Base-by-base conservation (phyloP, 2,888 invertebrate species). In the Chaetoderma sp. region DNA sequence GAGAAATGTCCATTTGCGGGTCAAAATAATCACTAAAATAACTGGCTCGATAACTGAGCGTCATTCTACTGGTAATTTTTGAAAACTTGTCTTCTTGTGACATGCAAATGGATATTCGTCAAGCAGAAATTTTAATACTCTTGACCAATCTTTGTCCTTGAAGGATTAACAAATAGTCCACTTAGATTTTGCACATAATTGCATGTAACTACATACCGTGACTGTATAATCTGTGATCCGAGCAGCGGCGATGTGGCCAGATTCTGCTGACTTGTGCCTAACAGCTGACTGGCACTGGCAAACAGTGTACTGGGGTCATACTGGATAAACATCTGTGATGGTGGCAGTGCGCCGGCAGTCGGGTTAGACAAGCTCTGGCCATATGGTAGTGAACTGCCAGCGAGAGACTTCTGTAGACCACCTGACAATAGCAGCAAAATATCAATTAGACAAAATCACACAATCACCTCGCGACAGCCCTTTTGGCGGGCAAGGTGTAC, bases 171-270 rank as follows among this genome's bases (percentile, higher is more conserved):
- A n/a, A n/a, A n/a, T n/a, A n/a, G n/a, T 16, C 36, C n/a, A 6
- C 25, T 30, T 33, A 30, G n/a, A 39, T 39, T 39, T 13, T n/a
- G n/a, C 39, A 13, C 13, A 13, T n/a, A 39, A n/a, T 39, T n/a
- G n/a, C 16, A 13, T 39, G 39, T 39, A 39, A 39, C 10, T 13
- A 45, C 16, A 30, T 89, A 90, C 79, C 91, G 88, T 30, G 81
- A 80, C 71, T 90, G 90, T 61, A 91, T 89, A 70, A 91, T 88
- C 65, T 90, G 91, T 0, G 91, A 90, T 68, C 89, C 90, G 54
- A 90, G 88, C 80, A 92, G 86, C 84, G 91, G 92, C 78, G 89
- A 89, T 56, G 71, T 80, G 63, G 78, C 75, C 54, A 78, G 78
- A 60, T 76, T 77, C 72, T 88, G 89, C 62, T 76, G 79, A 63